These are phyloP conservation scores for Macrobrachium rosenbergii DNA, from an alignment of 1,140 invertebrate genomes.

Conservation along the genomic window DNA sequence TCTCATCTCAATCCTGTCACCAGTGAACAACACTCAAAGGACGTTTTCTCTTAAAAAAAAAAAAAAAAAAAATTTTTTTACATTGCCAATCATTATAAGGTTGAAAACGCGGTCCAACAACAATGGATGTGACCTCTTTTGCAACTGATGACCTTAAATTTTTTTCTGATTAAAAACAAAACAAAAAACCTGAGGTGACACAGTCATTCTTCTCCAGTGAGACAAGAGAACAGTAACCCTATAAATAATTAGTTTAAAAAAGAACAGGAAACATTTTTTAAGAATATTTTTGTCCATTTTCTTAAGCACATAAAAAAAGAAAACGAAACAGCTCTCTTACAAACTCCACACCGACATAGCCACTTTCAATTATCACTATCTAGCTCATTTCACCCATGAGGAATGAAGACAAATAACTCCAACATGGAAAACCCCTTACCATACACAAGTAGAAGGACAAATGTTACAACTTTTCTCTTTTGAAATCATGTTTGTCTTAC, in stretches of 20 bases:
- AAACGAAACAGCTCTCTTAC: constrained; percentile 53
- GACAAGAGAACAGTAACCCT: constrained; percentile 50
- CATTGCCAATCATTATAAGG: constrained; percentile 46
- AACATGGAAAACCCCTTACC: constrained; percentile 45
- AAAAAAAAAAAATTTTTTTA: background rate
- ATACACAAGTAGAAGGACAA: constrained; percentile 57
- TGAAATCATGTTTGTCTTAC: too few species aligned
- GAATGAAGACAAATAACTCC: constrained; percentile 47
- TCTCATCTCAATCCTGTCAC: too few species aligned
- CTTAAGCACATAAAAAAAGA: constrained; percentile 37
- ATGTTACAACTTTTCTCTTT: background rate
- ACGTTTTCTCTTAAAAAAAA: background rate
- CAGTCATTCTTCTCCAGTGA: constrained; percentile 45
- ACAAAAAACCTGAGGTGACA: constrained; percentile 49
- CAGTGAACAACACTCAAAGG: background rate
- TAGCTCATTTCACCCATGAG: constrained; percentile 53
- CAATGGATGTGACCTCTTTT: constrained; percentile 30
- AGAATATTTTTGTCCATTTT: constrained; percentile 32
- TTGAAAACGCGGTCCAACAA: constrained; percentile 38
- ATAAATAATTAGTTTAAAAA: constrained; percentile 56
- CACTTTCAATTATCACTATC: constrained; percentile 46
- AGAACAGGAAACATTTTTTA: background rate
- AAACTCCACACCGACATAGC: too few species aligned
- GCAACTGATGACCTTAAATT: too few species aligned
- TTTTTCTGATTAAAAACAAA: constrained; percentile 1